phyloP scores from a whole-genome alignment of 2,888 invertebrate species.

The Tholera decimalis region DNA sequence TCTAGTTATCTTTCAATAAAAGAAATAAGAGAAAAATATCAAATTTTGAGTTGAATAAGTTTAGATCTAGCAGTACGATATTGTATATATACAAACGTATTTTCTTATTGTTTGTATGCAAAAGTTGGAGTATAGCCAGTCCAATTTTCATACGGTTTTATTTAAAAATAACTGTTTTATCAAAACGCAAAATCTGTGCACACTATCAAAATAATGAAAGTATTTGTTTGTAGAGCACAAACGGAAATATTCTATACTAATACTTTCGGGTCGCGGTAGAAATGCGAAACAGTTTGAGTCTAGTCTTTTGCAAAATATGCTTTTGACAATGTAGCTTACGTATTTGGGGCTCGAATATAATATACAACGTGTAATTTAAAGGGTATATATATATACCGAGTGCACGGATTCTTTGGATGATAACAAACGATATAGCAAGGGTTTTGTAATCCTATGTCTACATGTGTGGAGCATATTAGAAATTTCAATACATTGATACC shows the following conservation, averaged over 20 bases:
- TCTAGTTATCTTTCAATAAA: too few species aligned
- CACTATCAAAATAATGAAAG: constrained; percentile 46
- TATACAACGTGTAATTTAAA: too few species aligned
- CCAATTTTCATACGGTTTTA: constrained; percentile 49
- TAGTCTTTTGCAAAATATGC: constrained; percentile 5
- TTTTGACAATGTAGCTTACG: neutral
- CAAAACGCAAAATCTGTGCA: constrained; percentile 40
- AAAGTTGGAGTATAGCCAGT: constrained; percentile 53
- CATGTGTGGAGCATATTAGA: too few species aligned
- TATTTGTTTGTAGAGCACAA: constrained; percentile 43
- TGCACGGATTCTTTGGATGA: too few species aligned
- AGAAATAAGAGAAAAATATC: too few species aligned
- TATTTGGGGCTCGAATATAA: neutral
- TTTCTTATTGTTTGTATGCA: constrained; percentile 3
- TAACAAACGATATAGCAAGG: too few species aligned
- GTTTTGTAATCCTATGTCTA: too few species aligned
- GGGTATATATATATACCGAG: too few species aligned
- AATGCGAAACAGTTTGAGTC: constrained; percentile 29
- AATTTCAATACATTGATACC: too few species aligned
- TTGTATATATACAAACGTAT: constrained; percentile 1
- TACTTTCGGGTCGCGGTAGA: constrained; percentile 8
- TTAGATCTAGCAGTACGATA: too few species aligned
- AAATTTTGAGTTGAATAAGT: too few species aligned
- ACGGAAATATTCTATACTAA: constrained; percentile 30
- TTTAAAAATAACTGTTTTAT: constrained; percentile 50